Conservation (phyloP, 1,140 invertebrate genomes). For the Bemisia tabaci region DNA sequence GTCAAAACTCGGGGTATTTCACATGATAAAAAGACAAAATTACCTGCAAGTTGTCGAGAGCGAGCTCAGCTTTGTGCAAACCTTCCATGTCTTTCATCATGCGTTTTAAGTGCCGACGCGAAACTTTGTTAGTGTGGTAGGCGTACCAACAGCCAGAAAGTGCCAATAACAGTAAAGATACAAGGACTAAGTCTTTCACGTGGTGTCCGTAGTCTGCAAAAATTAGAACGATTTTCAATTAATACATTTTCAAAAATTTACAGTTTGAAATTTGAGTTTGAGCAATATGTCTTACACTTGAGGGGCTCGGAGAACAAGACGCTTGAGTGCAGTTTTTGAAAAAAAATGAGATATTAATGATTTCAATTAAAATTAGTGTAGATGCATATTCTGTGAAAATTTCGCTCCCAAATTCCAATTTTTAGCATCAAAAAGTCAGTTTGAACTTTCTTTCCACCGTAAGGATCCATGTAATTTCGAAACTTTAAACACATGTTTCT, state of each 20-base stretch:
- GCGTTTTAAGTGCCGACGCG: constrained; percentile 64
- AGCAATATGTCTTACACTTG: background rate
- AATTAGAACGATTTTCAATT: constrained; percentile 14
- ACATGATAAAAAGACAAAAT: constrained; percentile 26
- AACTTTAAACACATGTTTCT: no score
- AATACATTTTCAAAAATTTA: background rate
- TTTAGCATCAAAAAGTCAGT: no score
- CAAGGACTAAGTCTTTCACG: constrained; percentile 77
- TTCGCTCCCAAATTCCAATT: no score
- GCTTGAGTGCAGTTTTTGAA: no score
- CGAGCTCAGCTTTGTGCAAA: constrained; percentile 74
- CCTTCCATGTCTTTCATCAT: constrained; percentile 91
- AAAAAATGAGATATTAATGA: no score
- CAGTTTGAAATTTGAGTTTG: no score
- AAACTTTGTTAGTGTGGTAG: constrained; percentile 74
- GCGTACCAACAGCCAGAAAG: constrained; percentile 82
- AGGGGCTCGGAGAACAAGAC: no score
- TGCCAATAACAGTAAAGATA: constrained; percentile 64
- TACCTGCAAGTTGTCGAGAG: constrained; percentile 70
- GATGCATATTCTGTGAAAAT: no score
- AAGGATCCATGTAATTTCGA: no score
- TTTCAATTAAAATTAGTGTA: background rate
- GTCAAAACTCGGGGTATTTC: constrained; percentile 26
- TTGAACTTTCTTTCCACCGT: no score
- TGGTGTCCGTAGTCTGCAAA: constrained; percentile 52